Conservation (phyloP, 2,113 vertebrate genomes). For the Propithecus coquereli region DNA sequence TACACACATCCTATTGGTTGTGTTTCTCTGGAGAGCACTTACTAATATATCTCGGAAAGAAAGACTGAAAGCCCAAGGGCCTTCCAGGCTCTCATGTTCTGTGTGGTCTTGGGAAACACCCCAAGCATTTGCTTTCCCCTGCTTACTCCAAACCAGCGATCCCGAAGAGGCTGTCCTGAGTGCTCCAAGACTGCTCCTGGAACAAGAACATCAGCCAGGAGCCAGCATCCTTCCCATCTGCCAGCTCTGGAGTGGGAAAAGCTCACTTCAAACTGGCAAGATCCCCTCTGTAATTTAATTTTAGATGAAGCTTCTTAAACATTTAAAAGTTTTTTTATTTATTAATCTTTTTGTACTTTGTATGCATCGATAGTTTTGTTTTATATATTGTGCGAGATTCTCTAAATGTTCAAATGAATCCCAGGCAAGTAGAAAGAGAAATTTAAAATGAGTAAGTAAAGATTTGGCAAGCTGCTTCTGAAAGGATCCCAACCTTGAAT, state of each 20-base stretch:
- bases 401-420: conserved; percentile 52
- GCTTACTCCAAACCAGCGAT: neutral
- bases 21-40: neutral
- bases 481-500: neutral
- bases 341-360: conserved; percentile 61
- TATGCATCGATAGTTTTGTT: conserved; percentile 49
- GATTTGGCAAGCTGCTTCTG: conserved; percentile 44
- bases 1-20: neutral
- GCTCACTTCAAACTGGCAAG: neutral
- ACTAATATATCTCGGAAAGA: neutral
- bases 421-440: conserved; percentile 59
- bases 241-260: neutral
- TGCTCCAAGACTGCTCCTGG: neutral
- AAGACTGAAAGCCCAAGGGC: neutral
- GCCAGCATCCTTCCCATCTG: neutral
- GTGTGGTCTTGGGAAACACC: neutral
- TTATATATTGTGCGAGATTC: neutral
- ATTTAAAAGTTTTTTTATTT: conserved; percentile 67
- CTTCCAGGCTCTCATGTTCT: neutral
- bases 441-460: conserved; percentile 60
- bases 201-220: neutral
- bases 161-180: neutral
- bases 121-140: neutral
- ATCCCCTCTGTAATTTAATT: conserved; percentile 41
- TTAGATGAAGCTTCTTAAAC: conserved; percentile 47